Base-by-base conservation (phyloP, 2,797 vertebrate species). In the Momotus momota region DNA sequence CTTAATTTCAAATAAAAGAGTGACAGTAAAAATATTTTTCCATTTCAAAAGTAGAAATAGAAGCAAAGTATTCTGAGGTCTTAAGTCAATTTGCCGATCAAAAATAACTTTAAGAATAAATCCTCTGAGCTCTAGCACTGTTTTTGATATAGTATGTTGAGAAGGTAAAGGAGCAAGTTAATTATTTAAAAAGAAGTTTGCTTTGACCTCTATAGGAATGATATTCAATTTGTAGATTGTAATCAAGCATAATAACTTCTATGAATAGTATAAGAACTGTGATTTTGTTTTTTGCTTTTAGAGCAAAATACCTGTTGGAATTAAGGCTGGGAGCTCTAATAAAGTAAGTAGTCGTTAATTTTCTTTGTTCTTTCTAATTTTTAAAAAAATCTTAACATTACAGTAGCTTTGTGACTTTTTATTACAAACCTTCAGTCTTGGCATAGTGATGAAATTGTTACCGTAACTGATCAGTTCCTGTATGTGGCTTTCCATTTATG, bases 321-420 rank as follows among this genome's bases (percentile, higher is more conserved):
- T 99, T 95, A 99, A 99, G 98, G 99, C 99, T 80, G 99, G 99
- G 25, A 99, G 98, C 97, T 98, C 99, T 97, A 99, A 99, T 97
- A 99, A 99, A 98, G 99, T 99, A 96, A 98, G 98, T 90, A 66
- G 6, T 74, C 3, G 5, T 82, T 80, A 67, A 22, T 67, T 91
- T 96, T 67, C 14, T 1, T 70, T 52, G 5, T 71, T 89, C 4
- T 58, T 81, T 25, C 54, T 40, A 33, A 69, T 69, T 19, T 23
- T 21, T 25, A 5, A 57, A 57, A 57, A 41, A 62, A 62, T 23
- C 4, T 66, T 82, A 65, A 48, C 4, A 11, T 83, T 81, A 5
- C 7, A 45, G 23, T 60, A 55, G 15, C 25, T 79, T 5, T 49
- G 26, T 78, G 22, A 62, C 29, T 51, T 71, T 51, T 41, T 41